phyloP scores from a whole-genome alignment of 2,888 invertebrate species.

The Oxytorus armatus region DNA sequence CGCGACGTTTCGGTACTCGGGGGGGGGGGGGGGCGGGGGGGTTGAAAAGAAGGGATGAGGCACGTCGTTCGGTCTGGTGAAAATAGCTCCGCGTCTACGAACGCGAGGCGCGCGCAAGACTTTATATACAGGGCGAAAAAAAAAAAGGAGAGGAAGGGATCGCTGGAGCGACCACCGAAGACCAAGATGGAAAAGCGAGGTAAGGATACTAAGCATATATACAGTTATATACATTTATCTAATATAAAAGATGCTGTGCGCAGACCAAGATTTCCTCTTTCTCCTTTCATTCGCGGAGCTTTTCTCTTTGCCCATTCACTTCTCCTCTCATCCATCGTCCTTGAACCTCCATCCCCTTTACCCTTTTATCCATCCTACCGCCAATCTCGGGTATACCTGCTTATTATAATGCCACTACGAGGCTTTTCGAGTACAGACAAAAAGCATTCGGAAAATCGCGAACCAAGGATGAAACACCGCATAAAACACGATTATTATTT shows the following conservation, averaged over 20 bases:
- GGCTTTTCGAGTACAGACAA: constrained; percentile 20
- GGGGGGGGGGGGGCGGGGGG: constrained; percentile 24
- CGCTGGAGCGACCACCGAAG: constrained; percentile 20
- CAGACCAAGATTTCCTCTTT: too few species aligned
- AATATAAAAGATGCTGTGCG: too few species aligned
- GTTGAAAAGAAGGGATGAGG: constrained; percentile 26
- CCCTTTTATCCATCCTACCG: constrained; percentile 4
- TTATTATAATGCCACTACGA: constrained; percentile 34
- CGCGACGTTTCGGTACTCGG: constrained; percentile 19
- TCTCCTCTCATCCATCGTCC: not conserved
- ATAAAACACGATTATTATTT: not conserved
- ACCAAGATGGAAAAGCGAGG: constrained; percentile 16
- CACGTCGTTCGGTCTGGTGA: constrained; percentile 26
- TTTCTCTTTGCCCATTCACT: constrained; percentile 15
- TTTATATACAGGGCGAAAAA: constrained; percentile 1
- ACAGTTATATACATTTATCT: not conserved
- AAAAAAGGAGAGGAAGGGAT: constrained; percentile 13
- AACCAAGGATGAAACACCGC: constrained; percentile 3
- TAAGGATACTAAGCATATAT: constrained; percentile 28
- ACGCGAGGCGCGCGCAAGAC: not conserved
- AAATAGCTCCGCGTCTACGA: constrained; percentile 30
- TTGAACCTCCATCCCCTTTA: not conserved
- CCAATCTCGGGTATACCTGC: constrained; percentile 3
- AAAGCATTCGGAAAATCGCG: constrained; percentile 16
- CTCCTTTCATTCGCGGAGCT: not conserved